Evolutionary conservation across 1,140 invertebrate species (phyloP).

Genomic region (Radopholus similis): DNA sequence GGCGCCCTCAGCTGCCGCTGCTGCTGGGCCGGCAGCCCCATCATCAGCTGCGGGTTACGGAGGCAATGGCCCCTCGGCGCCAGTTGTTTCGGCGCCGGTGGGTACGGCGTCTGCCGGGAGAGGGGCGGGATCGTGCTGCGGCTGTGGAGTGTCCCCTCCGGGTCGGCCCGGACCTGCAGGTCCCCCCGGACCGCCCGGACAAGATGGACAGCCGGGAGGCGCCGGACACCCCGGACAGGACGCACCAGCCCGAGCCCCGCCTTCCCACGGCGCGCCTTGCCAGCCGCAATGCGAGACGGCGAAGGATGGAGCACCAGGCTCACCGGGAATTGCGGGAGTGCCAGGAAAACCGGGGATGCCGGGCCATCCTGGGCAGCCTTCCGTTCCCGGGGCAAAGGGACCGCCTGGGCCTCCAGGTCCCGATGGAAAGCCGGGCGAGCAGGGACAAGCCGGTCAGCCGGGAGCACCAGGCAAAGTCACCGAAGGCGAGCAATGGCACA

Average conservation of each 20-base stretch:
- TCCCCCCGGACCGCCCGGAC: constrained; percentile 9
- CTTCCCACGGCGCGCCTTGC: not conserved
- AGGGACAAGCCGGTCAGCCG: constrained; percentile 16
- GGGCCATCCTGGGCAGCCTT: constrained; percentile 14
- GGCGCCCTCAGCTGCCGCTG: not conserved
- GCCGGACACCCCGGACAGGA: not conserved
- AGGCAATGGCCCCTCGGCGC: too few species aligned
- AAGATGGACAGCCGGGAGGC: not conserved
- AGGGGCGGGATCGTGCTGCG: constrained; percentile 29
- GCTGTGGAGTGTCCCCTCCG: constrained; percentile 36
- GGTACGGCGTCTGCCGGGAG: too few species aligned
- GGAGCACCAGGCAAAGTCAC: constrained; percentile 21
- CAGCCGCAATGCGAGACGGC: constrained; percentile 1
- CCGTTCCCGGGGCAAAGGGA: constrained; percentile 25
- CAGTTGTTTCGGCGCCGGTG: too few species aligned
- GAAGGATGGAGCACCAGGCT: constrained; percentile 20
- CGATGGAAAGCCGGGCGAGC: constrained; percentile 23
- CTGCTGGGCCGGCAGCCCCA: too few species aligned
- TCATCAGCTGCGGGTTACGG: too few species aligned
- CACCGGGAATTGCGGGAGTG: constrained; percentile 28
- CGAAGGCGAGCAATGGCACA: not conserved
- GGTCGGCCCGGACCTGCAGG: constrained; percentile 33
- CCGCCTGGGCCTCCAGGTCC: constrained; percentile 26
- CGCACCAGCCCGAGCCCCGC: not conserved
- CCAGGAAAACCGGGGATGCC: constrained; percentile 30